Percentiles rank a stretch among this genome's conserved stretches.
phyloP scores from a whole-genome alignment of 2,113 vertebrate genomes.

The Bubo scandiacus region DNA sequence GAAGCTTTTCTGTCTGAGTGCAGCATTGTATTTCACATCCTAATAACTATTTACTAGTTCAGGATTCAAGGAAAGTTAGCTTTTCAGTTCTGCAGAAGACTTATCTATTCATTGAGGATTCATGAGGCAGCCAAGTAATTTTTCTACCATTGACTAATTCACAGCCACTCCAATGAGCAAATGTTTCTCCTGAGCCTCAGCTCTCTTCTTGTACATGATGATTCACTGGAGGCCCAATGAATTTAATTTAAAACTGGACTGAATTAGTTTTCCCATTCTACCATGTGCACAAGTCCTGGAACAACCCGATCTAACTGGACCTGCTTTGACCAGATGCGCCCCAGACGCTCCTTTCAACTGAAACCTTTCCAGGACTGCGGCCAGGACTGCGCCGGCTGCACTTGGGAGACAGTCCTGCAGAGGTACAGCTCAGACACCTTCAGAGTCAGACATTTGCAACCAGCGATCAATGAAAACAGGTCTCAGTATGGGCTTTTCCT shows the following conservation, averaged over 20 bases:
- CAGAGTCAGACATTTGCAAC: neutral
- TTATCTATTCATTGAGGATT: neutral
- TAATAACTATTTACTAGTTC: neutral
- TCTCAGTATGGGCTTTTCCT: neutral
- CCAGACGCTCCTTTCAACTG: neutral
- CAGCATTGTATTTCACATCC: neutral
- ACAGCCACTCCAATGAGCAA: neutral
- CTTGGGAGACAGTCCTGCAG: neutral
- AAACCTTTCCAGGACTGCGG: neutral
- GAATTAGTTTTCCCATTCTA: neutral
- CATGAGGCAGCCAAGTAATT: neutral
- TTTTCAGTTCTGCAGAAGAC: neutral
- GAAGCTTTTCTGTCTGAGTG: neutral
- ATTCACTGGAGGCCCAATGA: neutral
- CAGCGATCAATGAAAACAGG: neutral
- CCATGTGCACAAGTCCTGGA: neutral
- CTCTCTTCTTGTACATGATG: neutral
- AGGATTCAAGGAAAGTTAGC: neutral
- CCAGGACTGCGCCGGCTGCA: accelerated
- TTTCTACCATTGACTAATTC: neutral
- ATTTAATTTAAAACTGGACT: neutral
- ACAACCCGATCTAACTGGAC: neutral
- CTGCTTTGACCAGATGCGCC: neutral
- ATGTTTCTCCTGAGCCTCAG: neutral
- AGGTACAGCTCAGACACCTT: neutral